A percentile compares a stretch with the other conserved stretches of the same genome.
phyloP scores from a whole-genome alignment of 2,888 invertebrate genomes.

The Melolontha melolontha region DNA sequence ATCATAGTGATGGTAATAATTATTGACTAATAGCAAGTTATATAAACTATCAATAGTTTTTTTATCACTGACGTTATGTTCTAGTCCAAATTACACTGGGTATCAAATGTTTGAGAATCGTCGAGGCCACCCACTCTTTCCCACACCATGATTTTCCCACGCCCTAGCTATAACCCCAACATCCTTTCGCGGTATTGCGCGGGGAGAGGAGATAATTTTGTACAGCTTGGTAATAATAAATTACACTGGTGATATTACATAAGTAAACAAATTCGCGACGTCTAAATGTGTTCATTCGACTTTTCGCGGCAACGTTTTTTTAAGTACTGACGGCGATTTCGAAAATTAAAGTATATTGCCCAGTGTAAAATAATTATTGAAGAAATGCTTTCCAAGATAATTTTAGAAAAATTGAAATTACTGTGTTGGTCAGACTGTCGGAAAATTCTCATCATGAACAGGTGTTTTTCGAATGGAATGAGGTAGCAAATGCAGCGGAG shows the following conservation, averaged over 20 bases:
- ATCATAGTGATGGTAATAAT: background rate
- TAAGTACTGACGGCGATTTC: no score
- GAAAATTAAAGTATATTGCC: background rate
- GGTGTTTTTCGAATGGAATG: constrained; percentile 82
- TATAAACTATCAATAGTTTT: background rate
- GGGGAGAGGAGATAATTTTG: constrained; percentile 48
- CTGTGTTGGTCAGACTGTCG: constrained; percentile 61
- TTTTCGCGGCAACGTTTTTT: constrained; percentile 10
- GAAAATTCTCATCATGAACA: constrained; percentile 80
- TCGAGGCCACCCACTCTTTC: constrained; percentile 82
- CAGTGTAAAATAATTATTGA: background rate
- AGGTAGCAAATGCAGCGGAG: constrained; percentile 63
- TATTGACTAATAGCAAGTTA: background rate
- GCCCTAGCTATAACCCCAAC: constrained; percentile 82
- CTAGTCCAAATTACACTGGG: constrained; percentile 57
- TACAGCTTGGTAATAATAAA: constrained; percentile 55
- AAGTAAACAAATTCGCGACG: constrained; percentile 45
- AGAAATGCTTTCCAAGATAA: background rate
- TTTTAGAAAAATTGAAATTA: constrained; percentile 25
- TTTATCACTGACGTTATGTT: background rate
- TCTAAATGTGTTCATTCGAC: background rate
- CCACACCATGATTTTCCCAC: constrained; percentile 85
- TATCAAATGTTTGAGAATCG: constrained; percentile 72
- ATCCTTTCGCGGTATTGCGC: constrained; percentile 66
- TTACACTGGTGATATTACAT: constrained; percentile 49